Evolutionary conservation across 2,888 invertebrate genomes (phyloP).

Genomic region (Muschampia plurimacula): DNA sequence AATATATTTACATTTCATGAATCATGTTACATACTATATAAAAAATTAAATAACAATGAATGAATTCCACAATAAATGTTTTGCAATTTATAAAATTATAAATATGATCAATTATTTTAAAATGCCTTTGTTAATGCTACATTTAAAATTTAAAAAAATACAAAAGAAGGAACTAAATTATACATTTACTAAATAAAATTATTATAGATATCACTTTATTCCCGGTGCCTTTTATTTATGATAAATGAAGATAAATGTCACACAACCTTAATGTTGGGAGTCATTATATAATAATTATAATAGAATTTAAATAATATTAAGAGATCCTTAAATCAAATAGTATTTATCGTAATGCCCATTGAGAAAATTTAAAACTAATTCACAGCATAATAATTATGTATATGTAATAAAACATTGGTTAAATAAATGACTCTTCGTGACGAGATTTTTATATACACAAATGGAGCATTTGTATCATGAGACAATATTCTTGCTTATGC

Average conservation of each 20-base stretch:
- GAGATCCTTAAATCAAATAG: too few relatives aligned
- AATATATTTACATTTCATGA: neutral
- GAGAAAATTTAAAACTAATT: too few relatives aligned
- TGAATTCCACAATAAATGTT: neutral
- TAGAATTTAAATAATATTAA: neutral
- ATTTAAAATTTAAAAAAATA: slow-evolving; percentile 2
- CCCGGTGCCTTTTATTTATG: neutral
- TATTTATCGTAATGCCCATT: too few relatives aligned
- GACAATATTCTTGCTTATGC: too few relatives aligned
- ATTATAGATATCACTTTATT: slow-evolving; percentile 21
- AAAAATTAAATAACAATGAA: neutral
- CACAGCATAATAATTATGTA: too few relatives aligned
- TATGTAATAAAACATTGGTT: too few relatives aligned
- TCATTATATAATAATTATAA: neutral
- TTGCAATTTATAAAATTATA: neutral
- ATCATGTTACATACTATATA: neutral
- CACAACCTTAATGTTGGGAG: slow-evolving; percentile 8
- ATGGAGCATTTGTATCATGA: too few relatives aligned
- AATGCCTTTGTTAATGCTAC: neutral
- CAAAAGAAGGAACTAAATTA: slow-evolving; percentile 10
- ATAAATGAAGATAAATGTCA: slow-evolving; percentile 4
- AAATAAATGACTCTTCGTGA: too few relatives aligned
- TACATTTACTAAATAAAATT: slow-evolving; percentile 13
- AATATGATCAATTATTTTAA: neutral
- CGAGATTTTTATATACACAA: too few relatives aligned